These are phyloP conservation scores for Bovichtus variegatus DNA, from an alignment of 2,797 vertebrate genomes.

Conservation along the genomic window DNA sequence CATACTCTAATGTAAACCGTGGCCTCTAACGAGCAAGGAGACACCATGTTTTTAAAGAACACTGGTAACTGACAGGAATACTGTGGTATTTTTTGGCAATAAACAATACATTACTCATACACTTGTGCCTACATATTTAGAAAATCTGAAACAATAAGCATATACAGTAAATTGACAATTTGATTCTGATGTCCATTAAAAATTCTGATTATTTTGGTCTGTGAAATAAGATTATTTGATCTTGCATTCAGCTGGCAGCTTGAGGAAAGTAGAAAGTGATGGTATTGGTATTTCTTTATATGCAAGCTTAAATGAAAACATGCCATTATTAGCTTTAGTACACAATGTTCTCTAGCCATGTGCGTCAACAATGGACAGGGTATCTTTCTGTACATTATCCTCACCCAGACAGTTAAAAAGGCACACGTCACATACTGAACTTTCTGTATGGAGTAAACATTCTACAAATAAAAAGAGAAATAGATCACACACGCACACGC, in stretches of 20 bases:
- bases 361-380: slow-evolving; percentile 8
- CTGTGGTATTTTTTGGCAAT: not conserved
- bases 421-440: not conserved
- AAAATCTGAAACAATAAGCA: slow-evolving; percentile 4
- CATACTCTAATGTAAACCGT: not conserved
- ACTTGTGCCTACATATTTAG: not conserved
- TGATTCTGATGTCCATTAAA: not conserved
- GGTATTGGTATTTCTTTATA: not conserved
- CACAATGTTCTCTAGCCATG: slow-evolving; percentile 62
- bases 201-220: slow-evolving; percentile 6
- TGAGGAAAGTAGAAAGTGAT: slow-evolving; percentile 6
- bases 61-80: not conserved
- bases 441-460: not conserved
- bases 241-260: not conserved
- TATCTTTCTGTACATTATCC: slow-evolving; percentile 10
- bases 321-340: slow-evolving; percentile 39
- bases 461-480: slow-evolving; percentile 12
- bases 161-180: not conserved
- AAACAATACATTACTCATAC: not conserved
- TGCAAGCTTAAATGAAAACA: slow-evolving; percentile 14
- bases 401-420: not conserved
- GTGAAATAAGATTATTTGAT: slow-evolving; percentile 2
- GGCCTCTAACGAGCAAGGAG: not conserved
- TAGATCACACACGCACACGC: not conserved
- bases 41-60: not conserved